A percentile compares a stretch with the other conserved stretches of the same genome.
These are phyloP conservation scores for Hybognathus amarus DNA, from an alignment of 2,797 vertebrate genomes.

Conservation along the genomic window DNA sequence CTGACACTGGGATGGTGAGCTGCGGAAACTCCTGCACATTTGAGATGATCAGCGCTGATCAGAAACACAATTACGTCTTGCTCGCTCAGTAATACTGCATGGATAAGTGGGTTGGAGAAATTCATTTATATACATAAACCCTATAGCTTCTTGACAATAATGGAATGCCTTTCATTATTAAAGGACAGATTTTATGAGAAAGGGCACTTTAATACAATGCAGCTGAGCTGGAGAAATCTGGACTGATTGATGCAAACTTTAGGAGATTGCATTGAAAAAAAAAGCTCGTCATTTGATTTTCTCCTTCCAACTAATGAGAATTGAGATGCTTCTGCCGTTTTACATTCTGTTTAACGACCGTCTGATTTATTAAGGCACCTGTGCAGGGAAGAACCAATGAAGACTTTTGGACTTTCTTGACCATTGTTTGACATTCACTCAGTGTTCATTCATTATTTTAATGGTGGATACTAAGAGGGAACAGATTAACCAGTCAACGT, in stretches of 20 bases:
- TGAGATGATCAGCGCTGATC: conserved; percentile 77
- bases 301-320: not conserved
- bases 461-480: not conserved
- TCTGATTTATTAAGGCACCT: not conserved
- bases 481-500: not conserved
- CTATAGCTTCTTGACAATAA: conserved; percentile 72
- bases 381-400: not conserved
- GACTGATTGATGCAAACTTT: conserved; percentile 76
- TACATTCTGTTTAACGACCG: not conserved
- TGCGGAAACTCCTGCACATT: conserved; percentile 41
- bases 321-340: not conserved
- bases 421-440: conserved; percentile 5
- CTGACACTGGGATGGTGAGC: conserved; percentile 56
- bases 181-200: conserved; percentile 67
- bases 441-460: not conserved
- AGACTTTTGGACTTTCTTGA: not conserved
- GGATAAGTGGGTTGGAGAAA: conserved; percentile 78
- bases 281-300: not conserved
- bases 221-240: not conserved
- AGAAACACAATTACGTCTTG: conserved; percentile 79
- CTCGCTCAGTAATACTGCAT: conserved; percentile 78
- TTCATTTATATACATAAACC: conserved; percentile 83
- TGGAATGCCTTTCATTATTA: conserved; percentile 80
- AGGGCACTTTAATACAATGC: conserved; percentile 56
- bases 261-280: conserved; percentile 72